phyloP scores from a whole-genome alignment of 1,140 invertebrate genomes.

The Drosophila varians region DNA sequence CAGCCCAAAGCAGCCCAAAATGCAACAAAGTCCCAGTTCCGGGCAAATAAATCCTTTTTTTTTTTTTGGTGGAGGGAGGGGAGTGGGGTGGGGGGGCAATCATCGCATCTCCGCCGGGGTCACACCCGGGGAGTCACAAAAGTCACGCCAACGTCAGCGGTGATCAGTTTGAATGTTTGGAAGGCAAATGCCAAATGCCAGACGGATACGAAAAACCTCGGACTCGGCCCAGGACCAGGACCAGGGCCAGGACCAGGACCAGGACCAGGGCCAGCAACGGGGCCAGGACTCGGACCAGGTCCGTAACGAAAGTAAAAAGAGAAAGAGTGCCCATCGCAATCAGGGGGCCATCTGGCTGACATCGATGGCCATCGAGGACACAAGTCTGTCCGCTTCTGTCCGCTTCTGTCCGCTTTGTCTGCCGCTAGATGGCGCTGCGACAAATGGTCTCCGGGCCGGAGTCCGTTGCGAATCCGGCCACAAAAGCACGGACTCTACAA shows the following conservation, averaged over 20 bases:
- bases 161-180: conserved; percentile 37
- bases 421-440: conserved; percentile 6
- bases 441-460: conserved; percentile 41
- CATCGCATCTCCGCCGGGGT: conserved; percentile 44
- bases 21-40: conserved; percentile 3
- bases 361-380: conserved; percentile 46
- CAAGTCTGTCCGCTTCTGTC: conserved; percentile 16
- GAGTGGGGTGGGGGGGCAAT: too few species aligned
- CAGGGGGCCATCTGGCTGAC: conserved; percentile 35
- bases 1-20: background rate
- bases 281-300: background rate
- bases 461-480: conserved; percentile 42
- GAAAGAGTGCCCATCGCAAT: conserved; percentile 14
- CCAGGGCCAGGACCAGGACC: too few species aligned
- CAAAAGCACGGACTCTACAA: conserved; percentile 43
- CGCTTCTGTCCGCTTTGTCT: conserved; percentile 2
- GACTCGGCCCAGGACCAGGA: too few species aligned
- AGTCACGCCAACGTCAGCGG: conserved; percentile 46
- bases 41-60: conserved; percentile 24
- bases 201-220: background rate
- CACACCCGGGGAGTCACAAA: conserved; percentile 43
- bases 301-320: background rate
- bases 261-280: too few species aligned
- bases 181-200: conserved; percentile 6
- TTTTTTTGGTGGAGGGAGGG: too few species aligned